phyloP scores from a whole-genome alignment of 2,888 invertebrate genomes.

The Nesidiocoris tenuis region DNA sequence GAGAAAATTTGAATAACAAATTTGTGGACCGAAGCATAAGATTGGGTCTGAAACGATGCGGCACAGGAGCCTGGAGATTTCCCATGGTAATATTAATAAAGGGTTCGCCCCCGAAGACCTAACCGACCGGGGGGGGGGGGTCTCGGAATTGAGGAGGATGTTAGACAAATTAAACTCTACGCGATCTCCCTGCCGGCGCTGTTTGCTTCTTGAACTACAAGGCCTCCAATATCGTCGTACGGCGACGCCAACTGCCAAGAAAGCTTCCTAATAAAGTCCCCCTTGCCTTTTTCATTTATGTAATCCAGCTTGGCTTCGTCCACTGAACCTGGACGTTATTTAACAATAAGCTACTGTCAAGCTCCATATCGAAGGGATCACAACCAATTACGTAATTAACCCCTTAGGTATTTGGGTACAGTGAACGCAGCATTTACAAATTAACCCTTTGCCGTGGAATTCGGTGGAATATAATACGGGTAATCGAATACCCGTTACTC shows the following conservation, averaged over 20 bases:
- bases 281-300: not conserved
- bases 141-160: conserved; percentile 18
- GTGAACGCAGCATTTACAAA: too few relatives aligned
- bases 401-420: too few relatives aligned
- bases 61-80: conserved; percentile 28
- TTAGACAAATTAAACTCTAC: conserved; percentile 45
- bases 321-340: too few relatives aligned
- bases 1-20: conserved; percentile 38
- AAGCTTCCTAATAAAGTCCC: not conserved
- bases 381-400: too few relatives aligned
- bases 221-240: not conserved
- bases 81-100: conserved; percentile 46
- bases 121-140: not conserved
- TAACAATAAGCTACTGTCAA: too few relatives aligned
- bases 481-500: too few relatives aligned
- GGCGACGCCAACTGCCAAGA: not conserved
- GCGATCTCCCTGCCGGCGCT: conserved; percentile 4
- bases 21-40: conserved; percentile 39
- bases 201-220: conserved; percentile 1
- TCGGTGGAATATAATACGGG: too few relatives aligned
- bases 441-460: too few relatives aligned
- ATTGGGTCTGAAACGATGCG: conserved; percentile 28
- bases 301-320: not conserved
- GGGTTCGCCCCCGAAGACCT: conserved; percentile 14
- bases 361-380: too few relatives aligned